These are phyloP conservation scores for Psettodes erumei DNA, from an alignment of 2,113 vertebrate genomes.

Conservation along the genomic window DNA sequence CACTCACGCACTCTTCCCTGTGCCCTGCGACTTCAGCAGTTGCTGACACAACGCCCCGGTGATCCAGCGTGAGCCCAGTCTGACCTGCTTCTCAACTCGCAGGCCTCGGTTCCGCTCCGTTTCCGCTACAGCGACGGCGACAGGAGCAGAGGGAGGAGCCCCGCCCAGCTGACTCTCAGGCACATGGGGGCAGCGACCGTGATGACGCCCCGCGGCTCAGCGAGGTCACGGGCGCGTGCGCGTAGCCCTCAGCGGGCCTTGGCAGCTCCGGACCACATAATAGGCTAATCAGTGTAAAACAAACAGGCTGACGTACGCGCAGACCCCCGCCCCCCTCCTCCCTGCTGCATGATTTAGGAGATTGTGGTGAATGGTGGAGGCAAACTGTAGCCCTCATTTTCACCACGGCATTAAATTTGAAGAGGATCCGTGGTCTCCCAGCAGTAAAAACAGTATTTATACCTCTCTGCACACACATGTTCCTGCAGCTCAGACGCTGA, in stretches of 20 bases:
- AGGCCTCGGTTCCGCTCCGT: constrained; percentile 8
- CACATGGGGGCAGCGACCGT: constrained; percentile 5
- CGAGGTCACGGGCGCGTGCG: constrained; percentile 37
- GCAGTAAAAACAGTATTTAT: constrained; percentile 25
- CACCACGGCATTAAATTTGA: constrained; percentile 26
- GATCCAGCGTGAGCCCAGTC: not conserved
- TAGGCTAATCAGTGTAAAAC: constrained; percentile 58
- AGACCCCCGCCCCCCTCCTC: not conserved
- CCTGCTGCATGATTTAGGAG: constrained; percentile 25
- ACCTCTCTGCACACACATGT: not conserved
- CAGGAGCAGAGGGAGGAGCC: not conserved
- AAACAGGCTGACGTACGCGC: constrained; percentile 44
- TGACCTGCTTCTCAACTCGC: constrained; percentile 31
- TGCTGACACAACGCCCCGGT: constrained; percentile 2
- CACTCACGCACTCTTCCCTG: not conserved
- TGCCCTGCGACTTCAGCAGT: not conserved
- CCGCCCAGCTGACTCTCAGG: not conserved
- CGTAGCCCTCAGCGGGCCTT: constrained; percentile 24
- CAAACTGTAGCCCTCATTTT: constrained; percentile 4
- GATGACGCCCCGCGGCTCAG: constrained; percentile 27
- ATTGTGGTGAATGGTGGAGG: constrained; percentile 34
- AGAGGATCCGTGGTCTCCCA: constrained; percentile 23
- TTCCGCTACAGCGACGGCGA: not conserved
- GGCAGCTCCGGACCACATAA: constrained; percentile 38
- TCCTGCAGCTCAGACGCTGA: not conserved